Conservation (phyloP, 2,888 invertebrate species). For the Mythimna pallens region DNA sequence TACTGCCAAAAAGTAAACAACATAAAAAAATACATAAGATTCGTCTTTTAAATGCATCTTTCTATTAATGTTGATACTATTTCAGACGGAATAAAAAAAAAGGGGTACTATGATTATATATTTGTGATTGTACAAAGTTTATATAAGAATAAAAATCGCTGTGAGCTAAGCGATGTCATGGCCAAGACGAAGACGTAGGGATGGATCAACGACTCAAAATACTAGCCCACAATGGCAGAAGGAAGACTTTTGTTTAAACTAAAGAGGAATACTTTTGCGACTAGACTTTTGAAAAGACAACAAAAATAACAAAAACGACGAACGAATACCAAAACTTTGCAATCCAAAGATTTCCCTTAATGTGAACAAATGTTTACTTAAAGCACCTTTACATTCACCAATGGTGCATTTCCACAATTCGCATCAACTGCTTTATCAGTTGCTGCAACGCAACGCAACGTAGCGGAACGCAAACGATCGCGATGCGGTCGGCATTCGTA, state of each 20-base stretch:
- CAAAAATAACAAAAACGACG: too few species aligned
- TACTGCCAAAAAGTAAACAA: neutral
- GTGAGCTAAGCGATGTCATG: too few species aligned
- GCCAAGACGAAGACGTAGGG: too few species aligned
- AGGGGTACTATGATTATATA: too few species aligned
- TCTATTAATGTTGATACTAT: neutral
- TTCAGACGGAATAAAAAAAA: neutral
- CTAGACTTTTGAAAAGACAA: too few species aligned
- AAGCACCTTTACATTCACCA: neutral
- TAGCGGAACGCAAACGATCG: slow-evolving; percentile 17
- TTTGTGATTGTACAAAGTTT: too few species aligned
- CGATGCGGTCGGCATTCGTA: slow-evolving; percentile 19
- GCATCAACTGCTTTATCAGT: neutral
- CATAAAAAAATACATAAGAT: neutral
- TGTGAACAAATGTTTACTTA: neutral
- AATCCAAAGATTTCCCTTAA: neutral
- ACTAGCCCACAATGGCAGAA: too few species aligned
- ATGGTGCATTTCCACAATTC: slow-evolving; percentile 2
- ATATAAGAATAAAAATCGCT: too few species aligned
- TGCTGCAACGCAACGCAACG: slow-evolving; percentile 4
- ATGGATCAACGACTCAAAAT: too few species aligned
- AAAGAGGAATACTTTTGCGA: too few species aligned
- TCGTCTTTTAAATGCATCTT: neutral
- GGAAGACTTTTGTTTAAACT: too few species aligned
- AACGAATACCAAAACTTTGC: too few species aligned